Evolutionary conservation across 2,797 vertebrate species (phyloP).

Genomic region (Ctenopoma multispine): DNA sequence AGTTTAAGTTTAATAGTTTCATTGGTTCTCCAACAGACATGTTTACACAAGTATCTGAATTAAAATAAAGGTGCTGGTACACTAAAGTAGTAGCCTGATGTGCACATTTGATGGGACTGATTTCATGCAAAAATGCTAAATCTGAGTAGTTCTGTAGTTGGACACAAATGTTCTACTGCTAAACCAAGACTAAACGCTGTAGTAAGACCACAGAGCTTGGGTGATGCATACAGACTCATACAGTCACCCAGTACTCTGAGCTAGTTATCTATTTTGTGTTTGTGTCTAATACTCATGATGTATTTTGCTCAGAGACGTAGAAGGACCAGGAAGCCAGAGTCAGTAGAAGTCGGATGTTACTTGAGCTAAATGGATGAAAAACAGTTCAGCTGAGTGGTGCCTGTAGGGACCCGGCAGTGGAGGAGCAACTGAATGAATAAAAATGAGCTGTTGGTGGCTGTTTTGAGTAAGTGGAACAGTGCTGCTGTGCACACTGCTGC

Average conservation of each 20-base stretch:
- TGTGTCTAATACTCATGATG: constrained; percentile 1
- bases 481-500: constrained; percentile 32
- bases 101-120: no score
- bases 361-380: constrained; percentile 47
- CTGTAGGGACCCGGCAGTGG: constrained; percentile 25
- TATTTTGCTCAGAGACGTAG: background rate
- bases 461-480: constrained; percentile 43
- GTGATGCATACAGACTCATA: background rate
- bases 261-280: constrained; percentile 1
- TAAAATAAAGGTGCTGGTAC: background rate
- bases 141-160: no score
- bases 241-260: background rate
- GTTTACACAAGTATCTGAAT: background rate
- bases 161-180: no score
- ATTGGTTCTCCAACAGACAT: background rate
- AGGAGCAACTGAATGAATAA: constrained; percentile 40
- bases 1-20: constrained; percentile 1
- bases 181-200: background rate
- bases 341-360: constrained; percentile 35
- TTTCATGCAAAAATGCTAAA: no score
- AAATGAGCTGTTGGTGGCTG: constrained; percentile 47
- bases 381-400: constrained; percentile 13
- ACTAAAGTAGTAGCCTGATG: no score
- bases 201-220: background rate
- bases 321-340: constrained; percentile 8